These are phyloP conservation scores for Bostrychus sinensis DNA, from an alignment of 2,113 vertebrate species.

Conservation along the genomic window DNA sequence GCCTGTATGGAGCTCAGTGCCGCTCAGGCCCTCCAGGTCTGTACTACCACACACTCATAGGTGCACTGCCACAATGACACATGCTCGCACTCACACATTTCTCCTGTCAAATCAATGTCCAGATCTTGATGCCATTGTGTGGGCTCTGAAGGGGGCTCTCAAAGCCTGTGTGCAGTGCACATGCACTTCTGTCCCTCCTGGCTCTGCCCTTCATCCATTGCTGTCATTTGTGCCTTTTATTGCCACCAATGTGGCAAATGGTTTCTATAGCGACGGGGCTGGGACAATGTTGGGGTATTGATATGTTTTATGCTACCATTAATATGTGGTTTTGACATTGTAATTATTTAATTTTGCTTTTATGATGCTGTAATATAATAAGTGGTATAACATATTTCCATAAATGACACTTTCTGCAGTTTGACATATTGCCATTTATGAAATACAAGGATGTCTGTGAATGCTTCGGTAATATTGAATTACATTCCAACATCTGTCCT, in stretches of 20 bases:
- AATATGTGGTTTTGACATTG: neutral
- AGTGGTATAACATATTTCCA: too few relatives aligned
- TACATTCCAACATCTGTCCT: too few relatives aligned
- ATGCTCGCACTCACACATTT: slow-evolving; percentile 19
- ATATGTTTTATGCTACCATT: neutral
- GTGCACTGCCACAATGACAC: slow-evolving; percentile 8
- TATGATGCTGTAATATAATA: too few relatives aligned
- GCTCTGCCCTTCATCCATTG: slow-evolving; percentile 56
- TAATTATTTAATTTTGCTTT: too few relatives aligned
- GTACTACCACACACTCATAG: neutral
- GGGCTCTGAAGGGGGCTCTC: slow-evolving; percentile 37
- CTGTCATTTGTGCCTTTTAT: slow-evolving; percentile 74
- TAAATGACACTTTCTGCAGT: too few relatives aligned
- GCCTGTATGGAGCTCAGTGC: slow-evolving; percentile 19
- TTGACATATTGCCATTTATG: too few relatives aligned
- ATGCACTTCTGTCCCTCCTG: slow-evolving; percentile 38
- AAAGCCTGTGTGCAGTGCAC: slow-evolving; percentile 14
- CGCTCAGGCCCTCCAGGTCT: slow-evolving; percentile 17
- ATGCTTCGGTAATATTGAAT: too few relatives aligned
- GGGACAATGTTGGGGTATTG: neutral
- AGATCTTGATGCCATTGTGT: slow-evolving; percentile 54
- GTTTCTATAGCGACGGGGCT: slow-evolving; percentile 76
- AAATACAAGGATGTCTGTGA: too few relatives aligned
- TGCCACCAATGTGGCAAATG: slow-evolving; percentile 62
- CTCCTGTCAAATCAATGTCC: slow-evolving; percentile 53